Evolutionary conservation across 2,797 vertebrate species (phyloP).

Genomic region (Pangasius krempfi): DNA sequence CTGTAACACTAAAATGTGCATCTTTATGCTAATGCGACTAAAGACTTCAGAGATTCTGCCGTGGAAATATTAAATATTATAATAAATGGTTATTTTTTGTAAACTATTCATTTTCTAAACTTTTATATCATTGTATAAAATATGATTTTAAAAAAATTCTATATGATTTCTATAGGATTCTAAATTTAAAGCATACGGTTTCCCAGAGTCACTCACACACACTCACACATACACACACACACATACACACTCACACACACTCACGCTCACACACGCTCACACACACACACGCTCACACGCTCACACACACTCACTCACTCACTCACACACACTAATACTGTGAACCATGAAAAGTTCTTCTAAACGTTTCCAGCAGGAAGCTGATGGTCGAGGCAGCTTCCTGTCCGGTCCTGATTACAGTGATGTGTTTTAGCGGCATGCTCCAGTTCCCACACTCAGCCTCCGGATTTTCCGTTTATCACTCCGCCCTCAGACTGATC

Average conservation of each 20-base stretch:
- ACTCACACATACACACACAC: too few relatives aligned
- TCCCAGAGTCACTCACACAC: too few relatives aligned
- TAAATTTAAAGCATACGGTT: too few relatives aligned
- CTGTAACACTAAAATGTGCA: background rate
- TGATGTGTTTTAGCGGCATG: background rate
- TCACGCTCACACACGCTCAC: too few relatives aligned
- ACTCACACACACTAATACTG: background rate
- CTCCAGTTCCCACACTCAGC: background rate
- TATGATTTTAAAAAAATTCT: background rate
- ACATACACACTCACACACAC: too few relatives aligned
- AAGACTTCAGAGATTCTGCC: background rate
- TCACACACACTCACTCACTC: too few relatives aligned
- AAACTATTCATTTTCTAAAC: background rate
- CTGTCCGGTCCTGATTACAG: background rate
- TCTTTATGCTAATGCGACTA: background rate
- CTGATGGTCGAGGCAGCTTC: background rate
- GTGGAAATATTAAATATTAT: background rate
- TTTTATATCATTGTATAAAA: background rate
- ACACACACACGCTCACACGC: too few relatives aligned
- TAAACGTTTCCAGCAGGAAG: background rate
- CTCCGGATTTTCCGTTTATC: background rate
- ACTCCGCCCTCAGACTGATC: constrained; percentile 10
- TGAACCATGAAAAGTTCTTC: background rate
- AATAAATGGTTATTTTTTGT: background rate
- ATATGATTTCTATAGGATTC: too few relatives aligned